Conservation (phyloP, 2,888 invertebrate species). For the Phengaris alcon region DNA sequence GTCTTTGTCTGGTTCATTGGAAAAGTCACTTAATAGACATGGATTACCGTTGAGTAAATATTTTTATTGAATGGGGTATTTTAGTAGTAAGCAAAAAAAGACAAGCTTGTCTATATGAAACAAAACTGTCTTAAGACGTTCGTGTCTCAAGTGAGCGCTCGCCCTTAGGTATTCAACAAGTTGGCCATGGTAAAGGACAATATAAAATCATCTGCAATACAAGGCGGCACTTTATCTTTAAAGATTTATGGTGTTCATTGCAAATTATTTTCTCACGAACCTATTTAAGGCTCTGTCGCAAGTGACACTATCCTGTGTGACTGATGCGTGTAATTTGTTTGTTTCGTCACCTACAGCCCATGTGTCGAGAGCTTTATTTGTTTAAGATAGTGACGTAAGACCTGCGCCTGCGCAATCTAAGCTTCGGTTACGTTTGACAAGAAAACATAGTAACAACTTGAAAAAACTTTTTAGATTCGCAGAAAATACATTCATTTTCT, state of each 20-base stretch:
- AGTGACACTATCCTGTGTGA: slow-evolving; percentile 30
- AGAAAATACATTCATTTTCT: no score
- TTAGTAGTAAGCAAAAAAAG: no score
- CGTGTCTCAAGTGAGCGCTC: no score
- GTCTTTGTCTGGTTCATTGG: no score
- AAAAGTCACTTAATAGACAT: no score
- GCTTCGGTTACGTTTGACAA: neutral
- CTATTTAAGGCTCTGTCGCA: slow-evolving; percentile 15
- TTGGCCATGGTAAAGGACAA: no score
- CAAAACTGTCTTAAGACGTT: no score
- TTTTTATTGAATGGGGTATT: no score
- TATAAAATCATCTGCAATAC: neutral
- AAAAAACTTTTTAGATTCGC: no score
- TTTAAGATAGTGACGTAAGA: neutral
- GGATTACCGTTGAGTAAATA: no score
- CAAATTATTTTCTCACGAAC: slow-evolving; percentile 1
- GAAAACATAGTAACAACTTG: neutral
- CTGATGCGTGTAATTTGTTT: slow-evolving; percentile 33
- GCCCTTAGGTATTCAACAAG: no score
- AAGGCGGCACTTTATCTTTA: neutral
- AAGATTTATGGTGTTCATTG: neutral
- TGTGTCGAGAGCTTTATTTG: slow-evolving; percentile 10
- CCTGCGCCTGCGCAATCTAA: neutral
- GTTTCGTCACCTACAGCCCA: neutral
- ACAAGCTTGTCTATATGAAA: no score